Evolutionary conservation across 2,113 vertebrate genomes (phyloP).

Genomic region (Oreochromis aureus): DNA sequence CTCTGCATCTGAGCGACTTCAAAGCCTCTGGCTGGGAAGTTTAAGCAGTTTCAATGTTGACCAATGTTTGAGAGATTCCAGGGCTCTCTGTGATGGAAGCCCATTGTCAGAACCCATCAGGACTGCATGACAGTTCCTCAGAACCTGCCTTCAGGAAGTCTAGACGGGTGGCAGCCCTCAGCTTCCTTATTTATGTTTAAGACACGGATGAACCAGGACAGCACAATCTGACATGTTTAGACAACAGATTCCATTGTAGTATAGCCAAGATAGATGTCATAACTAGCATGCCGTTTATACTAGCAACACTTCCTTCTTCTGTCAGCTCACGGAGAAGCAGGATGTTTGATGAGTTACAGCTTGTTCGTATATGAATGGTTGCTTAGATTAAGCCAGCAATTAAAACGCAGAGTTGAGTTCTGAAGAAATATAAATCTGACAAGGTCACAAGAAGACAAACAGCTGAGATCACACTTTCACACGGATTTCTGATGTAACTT

Average conservation of each 20-base stretch:
- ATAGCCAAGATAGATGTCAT: constrained; percentile 38
- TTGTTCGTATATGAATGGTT: neutral
- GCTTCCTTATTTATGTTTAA: neutral
- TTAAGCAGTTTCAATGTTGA: neutral
- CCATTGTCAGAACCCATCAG: neutral
- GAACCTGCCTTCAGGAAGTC: constrained; percentile 12
- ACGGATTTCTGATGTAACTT: neutral
- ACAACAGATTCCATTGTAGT: constrained; percentile 44
- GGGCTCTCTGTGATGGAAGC: constrained; percentile 26
- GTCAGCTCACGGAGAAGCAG: constrained; percentile 21
- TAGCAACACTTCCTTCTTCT: constrained; percentile 25
- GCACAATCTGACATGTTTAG: constrained; percentile 23
- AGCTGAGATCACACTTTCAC: neutral
- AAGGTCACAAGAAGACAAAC: neutral
- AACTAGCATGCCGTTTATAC: constrained; percentile 15
- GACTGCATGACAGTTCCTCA: neutral
- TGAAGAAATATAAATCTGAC: neutral
- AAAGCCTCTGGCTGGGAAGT: neutral
- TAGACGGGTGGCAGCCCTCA: neutral
- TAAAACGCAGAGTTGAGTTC: neutral
- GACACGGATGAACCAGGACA: constrained; percentile 36
- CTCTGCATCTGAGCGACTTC: neutral
- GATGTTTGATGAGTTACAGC: constrained; percentile 33
- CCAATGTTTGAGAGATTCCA: neutral
- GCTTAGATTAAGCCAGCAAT: neutral